Conservation (phyloP, 1,140 invertebrate species). For the Acyrthosiphon pisum region DNA sequence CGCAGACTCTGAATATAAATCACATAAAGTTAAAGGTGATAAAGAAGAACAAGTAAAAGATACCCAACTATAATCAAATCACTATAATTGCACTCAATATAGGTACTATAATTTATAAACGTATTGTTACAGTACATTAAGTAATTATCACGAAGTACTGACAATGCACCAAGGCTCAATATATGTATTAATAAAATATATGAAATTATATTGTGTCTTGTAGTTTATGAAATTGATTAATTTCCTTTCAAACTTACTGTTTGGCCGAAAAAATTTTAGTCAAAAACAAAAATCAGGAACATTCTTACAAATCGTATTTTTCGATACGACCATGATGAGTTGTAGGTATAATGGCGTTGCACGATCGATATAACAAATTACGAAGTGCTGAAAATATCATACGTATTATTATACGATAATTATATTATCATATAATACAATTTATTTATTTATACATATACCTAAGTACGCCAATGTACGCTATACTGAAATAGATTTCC, state of each 20-base stretch:
- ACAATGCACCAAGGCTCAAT: not conserved
- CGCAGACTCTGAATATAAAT: too few relatives aligned
- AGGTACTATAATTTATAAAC: too few relatives aligned
- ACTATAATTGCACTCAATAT: too few relatives aligned
- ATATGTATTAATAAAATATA: not conserved
- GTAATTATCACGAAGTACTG: not conserved
- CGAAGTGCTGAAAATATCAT: not conserved
- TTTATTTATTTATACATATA: not conserved
- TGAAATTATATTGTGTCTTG: not conserved
- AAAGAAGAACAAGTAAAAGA: too few relatives aligned
- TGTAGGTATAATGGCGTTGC: not conserved
- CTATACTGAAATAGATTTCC: not conserved
- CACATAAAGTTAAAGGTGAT: too few relatives aligned
- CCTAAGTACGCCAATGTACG: too few relatives aligned
- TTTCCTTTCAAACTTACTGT: not conserved
- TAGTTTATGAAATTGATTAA: not conserved
- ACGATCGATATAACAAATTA: not conserved
- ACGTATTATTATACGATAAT: too few relatives aligned
- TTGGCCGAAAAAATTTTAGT: not conserved
- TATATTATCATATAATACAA: too few relatives aligned
- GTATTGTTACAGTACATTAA: too few relatives aligned
- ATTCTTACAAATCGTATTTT: not conserved
- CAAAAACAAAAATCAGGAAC: not conserved
- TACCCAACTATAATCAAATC: too few relatives aligned
- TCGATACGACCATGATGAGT: too few relatives aligned